phyloP scores from a whole-genome alignment of 2,113 vertebrate genomes.

The Hucho hucho region DNA sequence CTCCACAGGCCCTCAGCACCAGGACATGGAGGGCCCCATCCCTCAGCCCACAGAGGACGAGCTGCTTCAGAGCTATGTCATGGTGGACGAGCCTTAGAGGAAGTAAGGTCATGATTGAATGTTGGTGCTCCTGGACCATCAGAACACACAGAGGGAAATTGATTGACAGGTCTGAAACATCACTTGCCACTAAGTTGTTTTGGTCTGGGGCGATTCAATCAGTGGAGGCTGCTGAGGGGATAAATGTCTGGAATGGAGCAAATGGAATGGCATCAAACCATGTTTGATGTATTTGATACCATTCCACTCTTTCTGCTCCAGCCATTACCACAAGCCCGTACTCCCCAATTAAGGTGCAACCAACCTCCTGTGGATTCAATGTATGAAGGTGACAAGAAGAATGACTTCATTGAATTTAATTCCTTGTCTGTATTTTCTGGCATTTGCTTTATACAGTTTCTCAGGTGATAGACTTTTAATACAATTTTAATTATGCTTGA shows the following conservation, averaged over 20 bases:
- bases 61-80: neutral
- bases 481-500: neutral
- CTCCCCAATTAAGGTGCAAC: too few species aligned
- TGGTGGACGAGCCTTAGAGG: constrained; percentile 13
- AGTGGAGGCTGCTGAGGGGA: neutral
- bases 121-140: neutral
- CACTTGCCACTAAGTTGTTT: too few species aligned
- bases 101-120: constrained; percentile 9
- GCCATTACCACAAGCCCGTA: too few species aligned
- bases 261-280: too few species aligned
- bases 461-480: neutral
- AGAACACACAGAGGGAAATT: neutral
- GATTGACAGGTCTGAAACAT: too few species aligned
- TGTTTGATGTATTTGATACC: too few species aligned
- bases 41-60: neutral
- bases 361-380: neutral
- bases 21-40: neutral
- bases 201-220: neutral
- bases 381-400: neutral
- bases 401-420: neutral
- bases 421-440: neutral
- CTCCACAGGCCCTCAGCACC: neutral
- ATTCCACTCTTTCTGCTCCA: too few species aligned
- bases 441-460: neutral
- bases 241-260: too few species aligned